Base-by-base conservation (phyloP, 2,113 vertebrate genomes). In the Takifugu flavidus region DNA sequence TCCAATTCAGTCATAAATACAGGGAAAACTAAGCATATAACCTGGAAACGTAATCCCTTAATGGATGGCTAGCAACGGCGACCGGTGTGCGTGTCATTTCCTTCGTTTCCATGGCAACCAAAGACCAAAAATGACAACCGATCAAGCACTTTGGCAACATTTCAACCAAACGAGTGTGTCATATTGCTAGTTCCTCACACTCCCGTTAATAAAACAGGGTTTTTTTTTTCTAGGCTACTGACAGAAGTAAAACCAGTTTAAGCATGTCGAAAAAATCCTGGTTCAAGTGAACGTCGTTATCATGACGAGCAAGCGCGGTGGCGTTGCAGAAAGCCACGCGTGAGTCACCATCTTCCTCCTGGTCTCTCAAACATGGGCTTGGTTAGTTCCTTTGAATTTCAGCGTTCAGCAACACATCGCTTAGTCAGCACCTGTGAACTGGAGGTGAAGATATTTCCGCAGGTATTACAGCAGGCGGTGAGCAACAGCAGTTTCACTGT, bases 401-500 rank as follows among this genome's bases (percentile, higher is more conserved):
- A 74, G 62, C 57, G 58, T 59, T 63, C 54, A 60, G 25, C n/a
- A 70, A 52, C 69, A 77, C 61, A 70, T 57, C 75, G 81, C 82
- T 77, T 77, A 79, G 80, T 87, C 83, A 87, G 81, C 82, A 82
- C 63, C 78, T 82, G 70, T 67, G 59, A 82, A 76, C 67, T 76
- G 66, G 46, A 60, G 64, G 82, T 91, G 87, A 70, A 88, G 86
- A 80, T 91, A 87, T 86, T 90, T 92, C 92, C 92, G 91, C 89
- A 86, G 82, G 84, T 78, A 86, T 88, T 81, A 80, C 83, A 77
- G 82, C 86, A 82, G 82, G 86, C 82, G 54, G 65, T 54, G 64
- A 64, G 65, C 74, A 87, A 49, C 45, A 47, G 45, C 45, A 4
- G 78, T 82, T 65, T 52, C 65, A 75, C 79, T 92, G 93, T 88